Evolutionary conservation across 2,113 vertebrate genomes (phyloP).

Genomic region (Spermophilus dauricus): DNA sequence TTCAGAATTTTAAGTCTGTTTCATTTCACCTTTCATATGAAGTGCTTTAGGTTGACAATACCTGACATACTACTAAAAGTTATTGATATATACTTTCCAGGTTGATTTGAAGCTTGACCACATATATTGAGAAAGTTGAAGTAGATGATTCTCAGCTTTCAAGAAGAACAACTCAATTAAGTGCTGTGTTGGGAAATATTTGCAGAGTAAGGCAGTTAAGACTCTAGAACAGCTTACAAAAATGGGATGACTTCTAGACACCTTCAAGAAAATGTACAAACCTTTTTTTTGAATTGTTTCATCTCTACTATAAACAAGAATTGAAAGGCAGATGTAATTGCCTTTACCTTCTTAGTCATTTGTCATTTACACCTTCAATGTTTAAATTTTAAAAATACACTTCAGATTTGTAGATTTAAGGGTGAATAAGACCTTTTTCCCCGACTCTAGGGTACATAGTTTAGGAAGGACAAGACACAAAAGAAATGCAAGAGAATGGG

Average conservation of each 20-base stretch:
- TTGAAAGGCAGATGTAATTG: neutral
- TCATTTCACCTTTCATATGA: constrained; percentile 30
- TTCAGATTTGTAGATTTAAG: neutral
- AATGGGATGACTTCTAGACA: neutral
- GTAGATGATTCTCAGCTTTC: neutral
- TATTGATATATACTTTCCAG: neutral
- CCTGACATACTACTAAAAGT: neutral
- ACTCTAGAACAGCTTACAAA: neutral
- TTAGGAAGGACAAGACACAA: neutral
- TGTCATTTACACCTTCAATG: neutral
- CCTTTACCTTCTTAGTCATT: neutral
- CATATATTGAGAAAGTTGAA: neutral
- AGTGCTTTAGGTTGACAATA: neutral
- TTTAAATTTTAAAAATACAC: neutral
- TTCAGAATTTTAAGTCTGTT: constrained; percentile 13
- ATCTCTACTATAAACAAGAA: neutral
- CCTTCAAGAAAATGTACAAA: neutral
- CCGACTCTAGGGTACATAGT: neutral
- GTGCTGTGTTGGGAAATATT: neutral
- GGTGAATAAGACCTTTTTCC: neutral
- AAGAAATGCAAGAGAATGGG: neutral
- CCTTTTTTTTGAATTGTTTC: neutral
- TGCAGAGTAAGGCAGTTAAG: neutral
- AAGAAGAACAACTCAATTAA: constrained; percentile 34
- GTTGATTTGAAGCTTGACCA: constrained; percentile 19